Base-by-base conservation (phyloP, 2,888 invertebrate species). In the Acanthosepion esculentum region DNA sequence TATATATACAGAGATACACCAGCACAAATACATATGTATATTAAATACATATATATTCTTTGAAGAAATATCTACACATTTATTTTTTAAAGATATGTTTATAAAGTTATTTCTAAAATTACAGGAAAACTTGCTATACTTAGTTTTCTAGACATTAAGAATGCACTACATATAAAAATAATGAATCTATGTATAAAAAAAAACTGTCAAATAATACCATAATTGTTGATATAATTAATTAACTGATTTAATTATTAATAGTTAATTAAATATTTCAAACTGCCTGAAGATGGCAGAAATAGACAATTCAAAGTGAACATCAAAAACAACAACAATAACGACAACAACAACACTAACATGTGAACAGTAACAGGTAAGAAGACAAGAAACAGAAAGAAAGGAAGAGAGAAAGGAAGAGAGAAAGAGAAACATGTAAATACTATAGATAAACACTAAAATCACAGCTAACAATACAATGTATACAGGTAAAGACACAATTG, bases 271-370 rank as follows among this genome's bases (percentile, higher is more conserved):
- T 53, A 93, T 53, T 53, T 53, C 53, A 93, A 48, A 93, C 92
- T 93, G 53, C 48, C 93, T 33, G 53, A 29, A 18, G 50, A 15
- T 12, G 33, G 53, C 93, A 93, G 53, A 15, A 78, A 78, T 78
- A 33, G 33, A n/a, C 20, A n/a, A 78, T 64, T 64, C 92, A 93
- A 48, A 48, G 29, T 48, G 48, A 92, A 92, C 55, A 94, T 20
- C 94, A 94, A 94, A 2, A 59, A 59, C 64, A 94, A 94, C 41
- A 94, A 94, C 33, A 55, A 94, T 53, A 94, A 59, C 64, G 26
- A 94, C 94, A 55, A 93, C 93, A 50, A 93, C 53, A 93, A 93
- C 93, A 93, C 48, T 48, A 33, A 93, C 93, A 50, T 26, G 26
- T 29, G 15, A 93, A 93, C 93, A 50, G 53, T 7, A 53, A 53